Evolutionary conservation across 1,140 invertebrate species (phyloP).

Genomic region (Sitophilus oryzae): DNA sequence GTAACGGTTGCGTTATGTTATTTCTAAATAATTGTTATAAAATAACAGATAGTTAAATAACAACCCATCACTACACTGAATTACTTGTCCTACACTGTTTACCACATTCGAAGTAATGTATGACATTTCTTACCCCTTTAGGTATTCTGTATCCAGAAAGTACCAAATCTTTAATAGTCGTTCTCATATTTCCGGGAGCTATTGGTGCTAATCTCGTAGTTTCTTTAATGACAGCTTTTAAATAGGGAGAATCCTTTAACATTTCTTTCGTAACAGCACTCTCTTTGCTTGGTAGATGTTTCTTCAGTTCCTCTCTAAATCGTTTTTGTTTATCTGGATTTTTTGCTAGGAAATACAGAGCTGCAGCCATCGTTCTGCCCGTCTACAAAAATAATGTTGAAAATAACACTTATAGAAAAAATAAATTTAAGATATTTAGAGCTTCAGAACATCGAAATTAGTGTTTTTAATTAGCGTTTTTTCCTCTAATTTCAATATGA

Average conservation of each 20-base stretch:
- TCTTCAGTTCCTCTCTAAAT: constrained; percentile 30
- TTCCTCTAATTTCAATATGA: no score
- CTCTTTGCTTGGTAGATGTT: constrained; percentile 31
- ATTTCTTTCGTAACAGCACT: constrained; percentile 40
- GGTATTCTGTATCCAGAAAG: constrained; percentile 54
- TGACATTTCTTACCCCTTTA: constrained; percentile 56
- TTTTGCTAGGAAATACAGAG: constrained; percentile 33
- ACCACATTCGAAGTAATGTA: no score
- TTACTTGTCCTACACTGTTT: no score
- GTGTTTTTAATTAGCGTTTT: no score
- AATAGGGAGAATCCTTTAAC: constrained; percentile 52
- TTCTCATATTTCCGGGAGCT: constrained; percentile 47
- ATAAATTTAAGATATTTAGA: no score
- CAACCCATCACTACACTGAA: no score
- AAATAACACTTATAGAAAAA: no score
- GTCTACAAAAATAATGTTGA: constrained; percentile 25
- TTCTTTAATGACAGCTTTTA: constrained; percentile 63
- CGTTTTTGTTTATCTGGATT: constrained; percentile 32
- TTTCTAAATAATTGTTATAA: no score
- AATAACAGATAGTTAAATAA: no score
- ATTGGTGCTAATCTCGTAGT: constrained; percentile 53
- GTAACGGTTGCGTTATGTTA: no score
- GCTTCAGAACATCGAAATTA: no score
- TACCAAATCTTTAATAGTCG: constrained; percentile 49
- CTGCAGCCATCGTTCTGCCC: constrained; percentile 25